Evolutionary conservation across 2,888 invertebrate genomes (phyloP).

Genomic region (Tenthredo livida): DNA sequence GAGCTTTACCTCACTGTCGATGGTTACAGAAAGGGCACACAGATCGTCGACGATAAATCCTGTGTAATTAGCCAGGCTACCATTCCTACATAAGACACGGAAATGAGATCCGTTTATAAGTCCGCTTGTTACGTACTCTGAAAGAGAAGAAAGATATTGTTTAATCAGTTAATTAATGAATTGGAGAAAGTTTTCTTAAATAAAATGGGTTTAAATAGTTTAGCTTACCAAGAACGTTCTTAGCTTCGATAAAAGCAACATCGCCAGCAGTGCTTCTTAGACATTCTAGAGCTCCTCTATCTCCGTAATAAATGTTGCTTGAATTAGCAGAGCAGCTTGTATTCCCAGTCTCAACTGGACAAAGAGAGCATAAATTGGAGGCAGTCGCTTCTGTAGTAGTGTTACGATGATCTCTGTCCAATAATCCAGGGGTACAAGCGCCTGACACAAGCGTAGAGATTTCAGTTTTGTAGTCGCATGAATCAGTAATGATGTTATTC

Average conservation of each 20-base stretch:
- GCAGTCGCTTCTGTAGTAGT: conserved; percentile 25
- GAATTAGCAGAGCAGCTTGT: conserved; percentile 80
- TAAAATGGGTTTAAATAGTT: no score
- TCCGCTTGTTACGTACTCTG: conserved; percentile 75
- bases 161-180: neutral
- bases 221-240: conserved; percentile 78
- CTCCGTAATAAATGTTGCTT: conserved; percentile 81
- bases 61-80: conserved; percentile 78
- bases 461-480: conserved; percentile 82
- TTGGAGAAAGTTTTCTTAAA: neutral
- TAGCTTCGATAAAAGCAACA: conserved; percentile 82
- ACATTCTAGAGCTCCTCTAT: conserved; percentile 82
- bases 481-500: conserved; percentile 77
- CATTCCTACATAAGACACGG: conserved; percentile 83
- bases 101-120: conserved; percentile 76
- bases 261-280: conserved; percentile 79
- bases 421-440: conserved; percentile 84
- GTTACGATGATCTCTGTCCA: conserved; percentile 77
- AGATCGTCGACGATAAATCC: conserved; percentile 80
- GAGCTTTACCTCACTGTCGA: conserved; percentile 81
- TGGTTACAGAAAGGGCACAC: conserved; percentile 81
- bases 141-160: conserved; percentile 21
- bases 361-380: conserved; percentile 65
- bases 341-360: conserved; percentile 61
- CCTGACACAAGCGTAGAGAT: conserved; percentile 81